A percentile compares a stretch with the other conserved stretches of the same genome.
These are phyloP conservation scores for Synanthedon formicaeformis DNA, from an alignment of 2,888 invertebrate species.

Conservation along the genomic window DNA sequence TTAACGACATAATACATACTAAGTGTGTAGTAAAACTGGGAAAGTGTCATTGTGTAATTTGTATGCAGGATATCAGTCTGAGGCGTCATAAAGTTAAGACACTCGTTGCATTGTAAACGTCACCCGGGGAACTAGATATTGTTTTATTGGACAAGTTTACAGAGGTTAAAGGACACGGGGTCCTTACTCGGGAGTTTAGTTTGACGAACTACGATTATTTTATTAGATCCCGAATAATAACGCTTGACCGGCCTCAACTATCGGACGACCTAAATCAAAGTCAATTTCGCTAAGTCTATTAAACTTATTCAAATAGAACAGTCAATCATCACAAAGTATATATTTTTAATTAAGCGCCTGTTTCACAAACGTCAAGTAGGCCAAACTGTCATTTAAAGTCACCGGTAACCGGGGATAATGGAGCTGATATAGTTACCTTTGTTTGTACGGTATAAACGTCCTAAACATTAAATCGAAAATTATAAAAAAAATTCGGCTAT, in stretches of 20 bases:
- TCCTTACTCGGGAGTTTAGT: not conserved
- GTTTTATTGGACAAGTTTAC: conserved; percentile 31
- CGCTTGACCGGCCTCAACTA: not conserved
- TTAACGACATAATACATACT: conserved; percentile 20
- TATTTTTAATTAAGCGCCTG: too few species aligned
- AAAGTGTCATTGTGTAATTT: conserved; percentile 46
- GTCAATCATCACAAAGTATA: too few species aligned
- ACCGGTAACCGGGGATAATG: too few species aligned
- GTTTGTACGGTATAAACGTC: too few species aligned
- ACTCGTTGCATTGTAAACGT: conserved; percentile 46
- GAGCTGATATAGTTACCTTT: too few species aligned
- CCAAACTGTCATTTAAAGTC: too few species aligned
- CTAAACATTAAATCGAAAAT: too few species aligned
- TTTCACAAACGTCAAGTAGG: too few species aligned
- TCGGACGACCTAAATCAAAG: not conserved
- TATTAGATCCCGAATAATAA: not conserved
- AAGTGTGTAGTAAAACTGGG: conserved; percentile 41
- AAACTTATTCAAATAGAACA: too few species aligned
- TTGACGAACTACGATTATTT: not conserved
- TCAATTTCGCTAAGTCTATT: not conserved
- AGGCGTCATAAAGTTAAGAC: conserved; percentile 43
- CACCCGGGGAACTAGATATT: conserved; percentile 26
- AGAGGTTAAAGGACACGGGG: conserved; percentile 1
- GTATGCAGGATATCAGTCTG: conserved; percentile 41
- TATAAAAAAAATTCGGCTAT: too few species aligned